Evolutionary conservation across 2,797 vertebrate species (phyloP).

Genomic region (Macropus fuliginosus): DNA sequence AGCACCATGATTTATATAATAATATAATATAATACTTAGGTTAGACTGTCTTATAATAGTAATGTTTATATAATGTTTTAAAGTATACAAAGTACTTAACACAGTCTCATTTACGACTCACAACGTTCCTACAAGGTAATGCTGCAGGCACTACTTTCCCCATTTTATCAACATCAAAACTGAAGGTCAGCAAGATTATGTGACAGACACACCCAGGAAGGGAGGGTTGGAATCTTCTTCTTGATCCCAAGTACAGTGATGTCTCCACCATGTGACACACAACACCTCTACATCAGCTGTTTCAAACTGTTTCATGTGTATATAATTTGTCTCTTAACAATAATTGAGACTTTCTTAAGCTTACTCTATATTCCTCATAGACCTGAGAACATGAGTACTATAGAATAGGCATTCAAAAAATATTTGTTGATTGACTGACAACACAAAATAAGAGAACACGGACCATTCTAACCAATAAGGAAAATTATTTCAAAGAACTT

Average conservation of each 20-base stretch:
- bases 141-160: not conserved
- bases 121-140: not conserved
- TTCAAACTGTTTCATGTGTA: not conserved
- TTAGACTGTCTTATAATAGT: not conserved
- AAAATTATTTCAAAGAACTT: not conserved
- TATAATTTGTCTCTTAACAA: conserved; percentile 4
- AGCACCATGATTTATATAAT: not conserved
- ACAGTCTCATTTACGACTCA: not conserved
- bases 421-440: conserved; percentile 13
- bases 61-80: not conserved
- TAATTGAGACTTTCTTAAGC: not conserved
- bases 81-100: not conserved
- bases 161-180: conserved; percentile 8
- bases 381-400: not conserved
- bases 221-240: not conserved
- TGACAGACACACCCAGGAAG: not conserved
- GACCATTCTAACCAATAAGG: not conserved
- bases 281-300: not conserved
- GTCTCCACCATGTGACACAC: not conserved
- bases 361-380: conserved; percentile 23
- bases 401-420: conserved; percentile 11
- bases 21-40: not conserved
- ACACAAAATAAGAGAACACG: conserved; percentile 18
- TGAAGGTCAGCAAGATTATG: conserved; percentile 2
- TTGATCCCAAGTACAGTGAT: conserved; percentile 7